Evolutionary conservation across 2,113 vertebrate genomes (phyloP), one percentile per base, ranked within the genome.

Genomic region (Eptesicus fuscus): DNA sequence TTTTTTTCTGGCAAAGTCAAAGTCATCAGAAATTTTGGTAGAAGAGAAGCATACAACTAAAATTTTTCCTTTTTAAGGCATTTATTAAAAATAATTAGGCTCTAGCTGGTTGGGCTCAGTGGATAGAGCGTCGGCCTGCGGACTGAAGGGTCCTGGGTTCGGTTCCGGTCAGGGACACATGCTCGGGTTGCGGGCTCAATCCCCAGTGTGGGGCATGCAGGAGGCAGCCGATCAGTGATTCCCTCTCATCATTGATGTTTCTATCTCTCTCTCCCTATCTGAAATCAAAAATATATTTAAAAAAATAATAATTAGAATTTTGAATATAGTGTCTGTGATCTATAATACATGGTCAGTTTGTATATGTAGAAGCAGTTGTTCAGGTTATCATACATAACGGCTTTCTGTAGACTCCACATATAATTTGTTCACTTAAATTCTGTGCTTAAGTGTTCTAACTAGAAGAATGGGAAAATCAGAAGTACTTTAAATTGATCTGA

Each of bases 361-460:
- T 83, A 37, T 59, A 3, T 91, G 22, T 71, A 93, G 67, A 80
- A 86, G 61, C 53, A 83, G 35, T 30, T 73, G 8, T 77, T 92
- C 18, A 92, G 13, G 8, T 76, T 90, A 90, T 5, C 16, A 40
- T 88, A 63, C n/a, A 93, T n/a, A 86, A 51, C 35, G 63, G 32
- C n/a, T 91, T 85, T 65, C 23, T 91, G 0, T 73, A 83, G 32
- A 69, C 12, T 78, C 7, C 51, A 8, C 6, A 9, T 67, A 12
- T 88, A 91, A 77, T 59, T 83, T 23, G 28, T 87, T 92, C 30
- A 18, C 49, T 56, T 78, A 95, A 96, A 74, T 95, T 74, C 28
- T 92, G 0, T 71, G 40, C 17, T 77, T 49, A 49, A 56, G 13
- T 70, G 30, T 83, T 79, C 44, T 63, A 56, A 80, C 40, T 90